These are phyloP conservation scores for Epinephelus fuscoguttatus DNA, from an alignment of 2,113 vertebrate species.

Conservation along the genomic window DNA sequence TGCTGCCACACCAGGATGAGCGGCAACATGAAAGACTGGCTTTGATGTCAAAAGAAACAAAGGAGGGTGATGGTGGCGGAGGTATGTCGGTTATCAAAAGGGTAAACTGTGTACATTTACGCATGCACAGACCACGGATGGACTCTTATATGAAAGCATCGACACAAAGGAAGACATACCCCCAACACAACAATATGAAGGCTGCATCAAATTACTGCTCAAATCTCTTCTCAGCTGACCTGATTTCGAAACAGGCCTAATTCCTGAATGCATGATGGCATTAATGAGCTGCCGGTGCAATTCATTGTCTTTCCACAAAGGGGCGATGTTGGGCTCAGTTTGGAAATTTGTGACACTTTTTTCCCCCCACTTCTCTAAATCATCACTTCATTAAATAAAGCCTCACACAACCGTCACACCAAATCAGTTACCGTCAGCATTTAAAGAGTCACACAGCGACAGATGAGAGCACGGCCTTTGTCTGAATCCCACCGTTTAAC, in stretches of 20 bases:
- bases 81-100: slow-evolving; percentile 6
- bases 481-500: slow-evolving; percentile 38
- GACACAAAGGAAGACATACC: slow-evolving; percentile 20
- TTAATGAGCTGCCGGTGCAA: slow-evolving; percentile 34
- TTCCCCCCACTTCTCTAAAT: slow-evolving; percentile 4
- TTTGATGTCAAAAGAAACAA: slow-evolving; percentile 57
- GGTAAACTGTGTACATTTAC: slow-evolving; percentile 23
- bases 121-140: background rate
- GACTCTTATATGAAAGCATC: background rate
- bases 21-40: slow-evolving; percentile 24
- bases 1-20: slow-evolving; percentile 10
- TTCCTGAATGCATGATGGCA: slow-evolving; percentile 43
- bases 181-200: slow-evolving; percentile 20
- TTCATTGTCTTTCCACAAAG: slow-evolving; percentile 36
- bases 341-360: slow-evolving; percentile 2
- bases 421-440: slow-evolving; percentile 48
- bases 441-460: slow-evolving; percentile 32
- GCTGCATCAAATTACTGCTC: slow-evolving; percentile 45
- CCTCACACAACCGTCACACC: slow-evolving; percentile 27
- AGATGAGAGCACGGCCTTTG: slow-evolving; percentile 47
- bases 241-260: slow-evolving; percentile 63
- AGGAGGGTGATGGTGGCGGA: slow-evolving; percentile 5
- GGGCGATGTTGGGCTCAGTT: slow-evolving; percentile 54
- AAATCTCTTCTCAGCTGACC: slow-evolving; percentile 64
- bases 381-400: slow-evolving; percentile 58